phyloP scores from a whole-genome alignment of 2,113 vertebrate species.

The Nyctibius bracteatus region DNA sequence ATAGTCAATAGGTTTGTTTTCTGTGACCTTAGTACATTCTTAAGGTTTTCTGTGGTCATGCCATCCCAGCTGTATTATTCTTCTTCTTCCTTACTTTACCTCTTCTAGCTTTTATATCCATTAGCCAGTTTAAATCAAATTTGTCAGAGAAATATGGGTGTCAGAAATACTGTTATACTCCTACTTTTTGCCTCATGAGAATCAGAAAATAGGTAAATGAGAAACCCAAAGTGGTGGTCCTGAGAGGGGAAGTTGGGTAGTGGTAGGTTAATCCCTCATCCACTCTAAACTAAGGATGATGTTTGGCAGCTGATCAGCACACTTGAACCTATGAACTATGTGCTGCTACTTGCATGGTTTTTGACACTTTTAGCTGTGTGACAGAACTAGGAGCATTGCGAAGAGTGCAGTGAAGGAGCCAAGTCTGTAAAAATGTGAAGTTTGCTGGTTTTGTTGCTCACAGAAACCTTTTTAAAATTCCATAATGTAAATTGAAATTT shows the following conservation, averaged over 20 bases:
- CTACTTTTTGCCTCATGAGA: not conserved
- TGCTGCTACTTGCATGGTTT: not conserved
- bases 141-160: not conserved
- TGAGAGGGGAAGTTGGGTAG: not conserved
- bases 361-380: not conserved
- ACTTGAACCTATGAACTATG: not conserved
- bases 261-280: not conserved
- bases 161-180: not conserved
- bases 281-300: not conserved
- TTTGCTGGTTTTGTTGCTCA: not conserved
- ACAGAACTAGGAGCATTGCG: not conserved
- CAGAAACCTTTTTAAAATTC: not conserved
- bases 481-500: not conserved
- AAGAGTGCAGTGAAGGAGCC: not conserved
- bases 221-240: not conserved
- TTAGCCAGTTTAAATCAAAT: not conserved
- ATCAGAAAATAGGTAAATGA: not conserved
- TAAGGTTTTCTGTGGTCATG: not conserved
- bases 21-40: fast-evolving
- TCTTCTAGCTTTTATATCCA: not conserved
- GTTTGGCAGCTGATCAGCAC: fast-evolving
- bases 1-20: not conserved
- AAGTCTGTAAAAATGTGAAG: not conserved
- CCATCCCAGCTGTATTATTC: not conserved
- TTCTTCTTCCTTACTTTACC: not conserved